Conservation (phyloP, 2,797 vertebrate genomes). For the Coluber constrictor region DNA sequence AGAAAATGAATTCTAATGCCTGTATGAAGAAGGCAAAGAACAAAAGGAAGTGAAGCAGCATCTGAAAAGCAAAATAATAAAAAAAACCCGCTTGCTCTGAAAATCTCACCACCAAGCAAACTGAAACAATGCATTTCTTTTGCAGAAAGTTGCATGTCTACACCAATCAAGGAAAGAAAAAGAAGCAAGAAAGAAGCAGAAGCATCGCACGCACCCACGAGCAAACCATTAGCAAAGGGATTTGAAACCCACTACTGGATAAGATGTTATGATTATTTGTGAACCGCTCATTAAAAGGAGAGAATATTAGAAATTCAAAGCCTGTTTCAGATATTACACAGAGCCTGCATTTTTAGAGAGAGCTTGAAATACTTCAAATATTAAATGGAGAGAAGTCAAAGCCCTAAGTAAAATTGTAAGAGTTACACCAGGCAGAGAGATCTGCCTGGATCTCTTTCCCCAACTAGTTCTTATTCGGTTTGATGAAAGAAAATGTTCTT, state of each 20-base stretch:
- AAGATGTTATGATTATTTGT: background rate
- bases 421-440: background rate
- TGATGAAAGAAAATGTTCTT: background rate
- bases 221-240: no score
- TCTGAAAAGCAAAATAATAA: conserved; percentile 46
- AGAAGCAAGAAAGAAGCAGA: background rate
- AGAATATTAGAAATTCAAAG: background rate
- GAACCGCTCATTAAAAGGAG: background rate
- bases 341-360: background rate
- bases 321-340: background rate
- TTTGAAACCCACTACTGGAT: background rate
- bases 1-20: conserved; percentile 48
- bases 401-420: background rate
- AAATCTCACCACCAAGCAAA: conserved; percentile 42
- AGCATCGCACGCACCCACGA: no score
- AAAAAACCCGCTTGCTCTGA: conserved; percentile 39
- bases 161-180: background rate
- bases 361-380: background rate
- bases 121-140: background rate
- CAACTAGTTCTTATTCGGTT: background rate
- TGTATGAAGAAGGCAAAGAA: conserved; percentile 22
- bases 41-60: conserved; percentile 32
- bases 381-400: background rate
- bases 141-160: conserved; percentile 23
- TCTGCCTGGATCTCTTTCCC: background rate